A percentile compares a stretch with the other conserved stretches of the same genome.
Conservation (phyloP, 2,113 vertebrate species). For the Silurus glanis region DNA sequence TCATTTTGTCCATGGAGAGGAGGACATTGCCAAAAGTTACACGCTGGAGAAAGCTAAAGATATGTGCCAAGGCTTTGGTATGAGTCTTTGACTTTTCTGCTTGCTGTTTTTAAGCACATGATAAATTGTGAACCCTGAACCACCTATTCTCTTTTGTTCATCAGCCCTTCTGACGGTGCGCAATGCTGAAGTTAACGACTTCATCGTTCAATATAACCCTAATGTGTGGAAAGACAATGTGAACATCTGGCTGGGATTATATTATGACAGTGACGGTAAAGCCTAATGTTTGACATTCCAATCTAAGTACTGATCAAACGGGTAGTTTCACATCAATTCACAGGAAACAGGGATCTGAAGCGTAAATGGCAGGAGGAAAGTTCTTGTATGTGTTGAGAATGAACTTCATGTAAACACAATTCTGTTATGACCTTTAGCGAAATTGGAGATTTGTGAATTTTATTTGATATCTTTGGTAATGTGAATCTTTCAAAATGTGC, state of each 20-base stretch:
- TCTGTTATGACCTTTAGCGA: background rate
- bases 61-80: conserved; percentile 29
- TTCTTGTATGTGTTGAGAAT: background rate
- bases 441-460: conserved; percentile 11
- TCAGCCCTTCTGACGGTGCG: conserved; percentile 70
- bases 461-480: conserved; percentile 1
- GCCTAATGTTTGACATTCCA: background rate
- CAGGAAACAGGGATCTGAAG: background rate
- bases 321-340: background rate
- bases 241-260: conserved; percentile 73
- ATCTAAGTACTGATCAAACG: background rate
- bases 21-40: conserved; percentile 70
- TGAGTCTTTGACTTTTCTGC: background rate
- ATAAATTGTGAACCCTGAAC: background rate
- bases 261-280: conserved; percentile 70
- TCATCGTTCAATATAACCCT: conserved; percentile 65
- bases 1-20: conserved; percentile 73
- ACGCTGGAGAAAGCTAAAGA: conserved; percentile 61
- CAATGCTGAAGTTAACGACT: conserved; percentile 67
- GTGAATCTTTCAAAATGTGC: conserved; percentile 28
- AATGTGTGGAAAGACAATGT: conserved; percentile 69
- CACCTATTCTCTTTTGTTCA: conserved; percentile 25
- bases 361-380: background rate
- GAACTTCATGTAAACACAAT: background rate
- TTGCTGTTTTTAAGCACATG: background rate